These are phyloP conservation scores for Syngnathus rostellatus DNA, from an alignment of 2,797 vertebrate species.

Conservation along the genomic window DNA sequence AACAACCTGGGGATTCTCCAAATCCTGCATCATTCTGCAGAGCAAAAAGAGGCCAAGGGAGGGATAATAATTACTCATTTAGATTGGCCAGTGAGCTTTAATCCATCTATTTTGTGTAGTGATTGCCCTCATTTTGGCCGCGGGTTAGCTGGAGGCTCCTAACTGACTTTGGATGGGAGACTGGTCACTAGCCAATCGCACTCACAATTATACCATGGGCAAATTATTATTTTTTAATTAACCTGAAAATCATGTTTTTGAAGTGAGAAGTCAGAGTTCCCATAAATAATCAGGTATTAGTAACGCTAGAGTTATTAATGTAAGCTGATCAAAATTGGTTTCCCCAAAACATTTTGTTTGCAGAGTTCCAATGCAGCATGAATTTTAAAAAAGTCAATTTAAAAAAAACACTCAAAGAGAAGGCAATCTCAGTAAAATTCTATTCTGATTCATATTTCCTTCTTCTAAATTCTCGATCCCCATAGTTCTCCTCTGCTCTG, in stretches of 20 bases:
- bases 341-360: background rate
- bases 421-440: slow-evolving; percentile 8
- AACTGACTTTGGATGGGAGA: too few species aligned
- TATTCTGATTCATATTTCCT: slow-evolving; percentile 22
- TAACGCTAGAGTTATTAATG: background rate
- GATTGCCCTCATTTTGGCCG: background rate
- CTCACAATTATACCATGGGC: background rate
- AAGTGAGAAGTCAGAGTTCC: background rate
- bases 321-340: background rate
- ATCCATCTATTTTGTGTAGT: background rate
- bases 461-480: slow-evolving; percentile 4
- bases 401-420: background rate
- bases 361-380: background rate
- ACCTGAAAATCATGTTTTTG: background rate
- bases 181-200: background rate
- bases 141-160: background rate
- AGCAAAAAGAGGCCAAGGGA: background rate
- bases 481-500: slow-evolving; percentile 18
- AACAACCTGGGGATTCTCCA: slow-evolving; percentile 55
- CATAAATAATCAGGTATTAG: background rate
- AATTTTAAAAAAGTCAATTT: background rate
- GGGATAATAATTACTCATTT: background rate
- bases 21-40: slow-evolving; percentile 49
- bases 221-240: background rate
- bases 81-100: too few species aligned